Conservation (phyloP, 2,113 vertebrate species). For the Herpetotheres cachinnans region DNA sequence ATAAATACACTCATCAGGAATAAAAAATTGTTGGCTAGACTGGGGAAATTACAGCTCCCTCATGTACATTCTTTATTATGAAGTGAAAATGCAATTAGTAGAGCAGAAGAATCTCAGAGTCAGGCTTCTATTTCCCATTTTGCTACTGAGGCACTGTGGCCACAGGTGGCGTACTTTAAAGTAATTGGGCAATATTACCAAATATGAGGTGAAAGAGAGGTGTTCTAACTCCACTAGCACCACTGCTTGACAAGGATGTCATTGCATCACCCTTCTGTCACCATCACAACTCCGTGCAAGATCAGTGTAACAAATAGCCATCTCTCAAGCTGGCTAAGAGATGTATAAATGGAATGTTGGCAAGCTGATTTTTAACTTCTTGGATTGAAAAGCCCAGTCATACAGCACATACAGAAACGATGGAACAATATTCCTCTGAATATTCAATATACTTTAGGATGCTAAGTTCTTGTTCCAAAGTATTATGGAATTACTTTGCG, state of each 20-base stretch:
- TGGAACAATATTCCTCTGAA: background rate
- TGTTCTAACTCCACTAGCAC: background rate
- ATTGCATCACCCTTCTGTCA: background rate
- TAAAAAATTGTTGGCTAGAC: constrained; percentile 25
- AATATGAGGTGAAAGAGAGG: background rate
- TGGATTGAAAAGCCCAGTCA: background rate
- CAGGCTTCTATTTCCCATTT: background rate
- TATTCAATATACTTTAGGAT: background rate
- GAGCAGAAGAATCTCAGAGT: background rate
- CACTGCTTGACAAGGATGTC: background rate
- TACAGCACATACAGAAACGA: background rate
- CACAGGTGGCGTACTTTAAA: background rate
- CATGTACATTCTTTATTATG: background rate
- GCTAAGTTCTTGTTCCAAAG: background rate
- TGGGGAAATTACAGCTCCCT: constrained; percentile 24
- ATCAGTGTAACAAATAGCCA: background rate
- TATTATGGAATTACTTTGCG: background rate
- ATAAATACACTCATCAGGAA: constrained; percentile 50
- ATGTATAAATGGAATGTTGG: background rate
- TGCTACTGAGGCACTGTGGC: background rate
- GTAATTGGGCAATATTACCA: background rate
- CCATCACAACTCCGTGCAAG: background rate
- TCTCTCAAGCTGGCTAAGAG: background rate
- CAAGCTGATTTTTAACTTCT: background rate
- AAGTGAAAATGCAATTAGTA: constrained; percentile 45